A percentile compares a stretch with the other conserved stretches of the same genome.
phyloP scores from a whole-genome alignment of 2,888 invertebrate species.

The Frankliniella fusca region DNA sequence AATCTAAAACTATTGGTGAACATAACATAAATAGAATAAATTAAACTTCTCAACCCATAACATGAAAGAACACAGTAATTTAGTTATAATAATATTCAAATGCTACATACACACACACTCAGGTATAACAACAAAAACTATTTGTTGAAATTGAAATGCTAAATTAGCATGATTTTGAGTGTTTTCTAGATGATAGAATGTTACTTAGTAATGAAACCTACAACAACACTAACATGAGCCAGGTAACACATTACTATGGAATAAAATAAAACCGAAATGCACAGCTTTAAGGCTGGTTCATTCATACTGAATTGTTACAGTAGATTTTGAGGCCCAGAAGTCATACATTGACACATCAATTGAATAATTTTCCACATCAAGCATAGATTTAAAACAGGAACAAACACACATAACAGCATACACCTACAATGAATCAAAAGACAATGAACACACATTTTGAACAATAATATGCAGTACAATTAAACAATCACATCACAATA shows the following conservation, averaged over 20 bases:
- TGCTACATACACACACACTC: neutral
- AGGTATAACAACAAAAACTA: no score
- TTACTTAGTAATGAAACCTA: neutral
- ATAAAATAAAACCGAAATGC: neutral
- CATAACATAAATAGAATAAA: conserved; percentile 20
- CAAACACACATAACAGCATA: neutral
- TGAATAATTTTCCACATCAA: no score
- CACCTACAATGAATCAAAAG: neutral
- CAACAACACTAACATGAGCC: neutral
- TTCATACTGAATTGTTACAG: no score
- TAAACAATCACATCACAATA: neutral
- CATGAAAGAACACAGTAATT: conserved; percentile 4
- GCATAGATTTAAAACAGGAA: neutral
- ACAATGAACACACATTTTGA: neutral
- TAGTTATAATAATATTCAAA: neutral
- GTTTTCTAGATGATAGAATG: no score
- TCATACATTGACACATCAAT: no score
- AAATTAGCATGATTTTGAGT: no score
- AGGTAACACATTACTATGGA: neutral
- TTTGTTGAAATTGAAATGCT: no score
- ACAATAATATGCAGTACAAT: neutral
- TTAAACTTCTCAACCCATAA: conserved; percentile 8
- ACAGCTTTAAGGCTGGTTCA: no score
- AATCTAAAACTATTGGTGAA: neutral
- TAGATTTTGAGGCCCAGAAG: no score